Evolutionary conservation across 1,140 invertebrate species (phyloP).

Genomic region (Hylyphantes graminicola): DNA sequence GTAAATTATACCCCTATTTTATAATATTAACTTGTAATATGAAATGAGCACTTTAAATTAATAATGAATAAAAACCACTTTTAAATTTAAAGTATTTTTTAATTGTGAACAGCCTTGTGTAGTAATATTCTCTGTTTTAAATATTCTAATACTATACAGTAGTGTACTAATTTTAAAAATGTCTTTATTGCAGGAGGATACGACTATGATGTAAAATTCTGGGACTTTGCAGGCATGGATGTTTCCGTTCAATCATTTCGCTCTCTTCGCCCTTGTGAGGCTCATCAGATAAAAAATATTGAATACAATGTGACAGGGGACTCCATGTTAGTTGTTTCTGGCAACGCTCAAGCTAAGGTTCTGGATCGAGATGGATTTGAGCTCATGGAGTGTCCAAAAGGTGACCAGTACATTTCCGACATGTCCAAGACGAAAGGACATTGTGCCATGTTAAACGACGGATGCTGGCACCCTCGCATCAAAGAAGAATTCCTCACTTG

Average conservation of each 20-base stretch:
- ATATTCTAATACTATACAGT: no score
- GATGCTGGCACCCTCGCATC: slow-evolving; percentile 92
- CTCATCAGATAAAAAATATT: slow-evolving; percentile 90
- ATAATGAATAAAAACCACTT: no score
- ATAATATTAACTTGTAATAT: no score
- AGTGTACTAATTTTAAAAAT: no score
- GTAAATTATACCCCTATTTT: no score
- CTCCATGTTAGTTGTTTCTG: slow-evolving; percentile 92
- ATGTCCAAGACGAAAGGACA: slow-evolving; percentile 96
- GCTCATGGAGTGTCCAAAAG: slow-evolving; percentile 92
- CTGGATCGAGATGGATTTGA: slow-evolving; percentile 97
- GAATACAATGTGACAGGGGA: slow-evolving; percentile 96
- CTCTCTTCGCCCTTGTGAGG: slow-evolving; percentile 92
- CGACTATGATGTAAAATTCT: slow-evolving; percentile 96
- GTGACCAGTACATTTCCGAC: slow-evolving; percentile 94
- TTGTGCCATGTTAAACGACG: slow-evolving; percentile 88
- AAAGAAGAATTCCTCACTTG: slow-evolving; percentile 95
- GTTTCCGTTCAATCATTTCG: slow-evolving; percentile 88
- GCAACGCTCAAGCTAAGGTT: slow-evolving; percentile 87
- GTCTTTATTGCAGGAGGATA: slow-evolving; percentile 74
- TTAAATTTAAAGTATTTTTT: no score
- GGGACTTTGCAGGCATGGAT: slow-evolving; percentile 99
- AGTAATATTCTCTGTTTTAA: no score
- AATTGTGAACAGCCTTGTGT: no score
- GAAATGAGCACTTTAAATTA: no score